Evolutionary conservation across 1,140 invertebrate genomes (phyloP).

Genomic region (Solen grandis): DNA sequence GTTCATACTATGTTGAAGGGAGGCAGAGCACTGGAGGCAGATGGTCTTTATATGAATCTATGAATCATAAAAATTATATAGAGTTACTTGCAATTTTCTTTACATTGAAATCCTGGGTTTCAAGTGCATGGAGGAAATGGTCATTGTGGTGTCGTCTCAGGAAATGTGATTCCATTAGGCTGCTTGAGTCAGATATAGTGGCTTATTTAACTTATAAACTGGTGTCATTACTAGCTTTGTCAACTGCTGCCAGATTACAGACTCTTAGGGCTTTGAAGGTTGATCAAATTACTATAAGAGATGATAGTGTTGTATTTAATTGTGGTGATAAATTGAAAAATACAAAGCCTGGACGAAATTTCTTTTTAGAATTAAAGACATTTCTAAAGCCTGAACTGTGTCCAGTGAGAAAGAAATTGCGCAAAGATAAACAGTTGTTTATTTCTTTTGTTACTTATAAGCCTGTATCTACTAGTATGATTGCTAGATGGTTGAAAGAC

Average conservation of each 20-base stretch:
- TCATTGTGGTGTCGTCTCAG: not conserved
- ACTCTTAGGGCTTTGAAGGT: slow-evolving; percentile 25
- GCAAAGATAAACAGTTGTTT: no score
- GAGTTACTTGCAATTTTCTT: no score
- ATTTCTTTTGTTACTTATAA: no score
- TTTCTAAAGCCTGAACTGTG: no score
- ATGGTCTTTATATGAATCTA: not conserved
- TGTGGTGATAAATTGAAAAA: no score
- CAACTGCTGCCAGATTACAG: slow-evolving; percentile 19
- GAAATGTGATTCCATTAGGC: no score
- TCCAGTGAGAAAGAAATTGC: no score
- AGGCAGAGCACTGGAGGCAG: not conserved
- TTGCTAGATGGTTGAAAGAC: no score
- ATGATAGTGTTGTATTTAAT: slow-evolving; percentile 6
- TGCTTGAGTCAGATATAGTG: not conserved
- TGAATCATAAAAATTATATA: no score
- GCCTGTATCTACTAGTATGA: no score
- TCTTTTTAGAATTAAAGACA: no score
- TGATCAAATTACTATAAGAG: not conserved
- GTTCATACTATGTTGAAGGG: not conserved
- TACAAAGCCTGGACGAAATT: no score
- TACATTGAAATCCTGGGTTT: not conserved
- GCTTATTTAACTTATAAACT: slow-evolving; percentile 16
- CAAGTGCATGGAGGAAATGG: not conserved
- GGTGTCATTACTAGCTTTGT: slow-evolving; percentile 2